Base-by-base conservation (phyloP, 2,888 invertebrate genomes). In the Lomographa bimaculata region DNA sequence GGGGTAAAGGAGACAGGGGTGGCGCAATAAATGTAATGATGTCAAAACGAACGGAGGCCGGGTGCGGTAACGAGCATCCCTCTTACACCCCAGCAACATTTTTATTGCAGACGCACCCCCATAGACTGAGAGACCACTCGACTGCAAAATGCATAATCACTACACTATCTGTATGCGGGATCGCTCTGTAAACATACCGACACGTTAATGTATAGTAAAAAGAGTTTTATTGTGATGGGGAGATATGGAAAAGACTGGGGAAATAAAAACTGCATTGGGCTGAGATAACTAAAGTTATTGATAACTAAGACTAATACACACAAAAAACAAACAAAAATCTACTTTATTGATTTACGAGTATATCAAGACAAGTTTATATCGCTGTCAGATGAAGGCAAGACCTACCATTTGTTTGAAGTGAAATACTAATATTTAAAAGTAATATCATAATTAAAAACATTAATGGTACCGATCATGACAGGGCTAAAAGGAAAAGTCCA, bases 141-240 rank as follows among this genome's bases (percentile, higher is more conserved):
- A 77, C 77, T 79, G 75, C 72, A 72, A 81, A 81, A 67, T 61
- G 77, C 64, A 80, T 79, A 81, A 85, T 83, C 79, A 81, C 74
- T 71, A 73, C 69, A 70, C 45, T 51, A 51, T 49, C 50, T 54
- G 19, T 72, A 72, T 72, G 61, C 56, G 53, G 65, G 61, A 76
- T 75, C 78, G 71, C 72, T 79, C 69, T 70, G 63, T 75, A 70
- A 74, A 81, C 76, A 79, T 64, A 71, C 67, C 63, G 62, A 41
- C 32, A 47, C 32, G 34, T 36, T 37, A 32, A 37, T 42, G 36
- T 39, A 33, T 42, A 39, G 14, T 37, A 38, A 44, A 21, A 42
- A 26, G 34, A 23, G 23, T 39, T 26, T 34, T 9, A 19, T 24
- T 6, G 6, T n/a, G 19, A n/a, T 8, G 16, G 32, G 18, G 25